Base-by-base conservation (phyloP, 2,113 vertebrate genomes). In the Xenopus borealis region DNA sequence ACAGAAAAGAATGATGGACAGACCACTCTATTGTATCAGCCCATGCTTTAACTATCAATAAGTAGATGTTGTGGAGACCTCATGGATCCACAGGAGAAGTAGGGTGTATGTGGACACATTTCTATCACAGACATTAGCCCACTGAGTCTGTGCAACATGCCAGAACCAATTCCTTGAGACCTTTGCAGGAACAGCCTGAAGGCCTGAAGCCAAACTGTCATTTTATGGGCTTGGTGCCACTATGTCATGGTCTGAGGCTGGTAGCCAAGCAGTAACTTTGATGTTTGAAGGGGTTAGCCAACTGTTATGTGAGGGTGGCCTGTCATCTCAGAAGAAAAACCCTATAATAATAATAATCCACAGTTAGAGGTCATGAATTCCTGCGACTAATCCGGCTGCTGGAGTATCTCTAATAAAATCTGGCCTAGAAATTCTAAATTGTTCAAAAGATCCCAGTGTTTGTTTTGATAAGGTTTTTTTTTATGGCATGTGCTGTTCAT, bases 231-330 rank as follows among this genome's bases (percentile, higher is more conserved):
- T 87, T 69, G 80, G 87, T 83, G 94, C 96, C 95, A 97, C 94
- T 84, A 91, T 95, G 94, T 96, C 94, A 94, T 92, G 93, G 92
- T 85, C 89, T 89, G 89, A 82, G 94, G 95, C 93, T 86, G 79
- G 81, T 84, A 84, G 94, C 95, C 95, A 98, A 93, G 85, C 90
- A 89, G 93, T 90, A 92, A 94, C 93, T 94, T 95, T 97, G 94
- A 97, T 93, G 94, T 94, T 85, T 50, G 84, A 87, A 90, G 85
- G 89, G 87, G 89, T 92, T 92, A 92, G 92, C 93, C 92, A 92
- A 92, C 93, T 93, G 92, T 91, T 93, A 93, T 90, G 86, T 71
- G 86, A 94, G 91, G 91, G 92, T 94, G 93, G 92, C 92, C 91
- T 86, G 88, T 91, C 85, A 86, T 87, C 87, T 93, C 89, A 84